These are phyloP conservation scores for Calameuta idolon DNA, from an alignment of 2,888 invertebrate species.

Conservation along the genomic window DNA sequence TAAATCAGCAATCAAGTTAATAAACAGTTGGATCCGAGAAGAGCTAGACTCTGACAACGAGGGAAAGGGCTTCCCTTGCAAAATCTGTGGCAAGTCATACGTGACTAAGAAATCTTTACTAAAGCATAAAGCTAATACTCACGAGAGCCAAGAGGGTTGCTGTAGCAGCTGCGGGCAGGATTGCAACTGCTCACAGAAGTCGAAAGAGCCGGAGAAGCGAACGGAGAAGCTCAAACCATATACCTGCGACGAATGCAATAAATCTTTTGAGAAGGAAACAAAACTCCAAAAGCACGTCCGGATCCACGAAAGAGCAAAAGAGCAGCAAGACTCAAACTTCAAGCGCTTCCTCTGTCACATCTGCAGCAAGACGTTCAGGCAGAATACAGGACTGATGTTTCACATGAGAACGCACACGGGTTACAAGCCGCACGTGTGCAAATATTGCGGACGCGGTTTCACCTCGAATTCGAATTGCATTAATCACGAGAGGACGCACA, in stretches of 20 bases:
- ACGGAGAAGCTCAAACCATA: slow-evolving; percentile 38
- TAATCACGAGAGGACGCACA: slow-evolving; percentile 60
- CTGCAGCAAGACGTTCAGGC: slow-evolving; percentile 59
- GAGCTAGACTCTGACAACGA: slow-evolving; percentile 54
- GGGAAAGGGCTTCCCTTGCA: slow-evolving; percentile 51
- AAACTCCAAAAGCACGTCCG: slow-evolving; percentile 51
- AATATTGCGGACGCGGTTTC: slow-evolving; percentile 58
- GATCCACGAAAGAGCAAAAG: slow-evolving; percentile 49
- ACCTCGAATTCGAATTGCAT: slow-evolving; percentile 61
- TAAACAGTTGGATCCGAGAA: slow-evolving; percentile 56
- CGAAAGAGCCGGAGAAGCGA: slow-evolving; percentile 18
- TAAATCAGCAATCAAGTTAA: slow-evolving; percentile 51
- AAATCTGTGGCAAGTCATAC: slow-evolving; percentile 53
- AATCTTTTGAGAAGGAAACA: slow-evolving; percentile 50
- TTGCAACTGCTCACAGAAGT: slow-evolving; percentile 35
- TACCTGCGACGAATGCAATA: slow-evolving; percentile 49
- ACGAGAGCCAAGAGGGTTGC: slow-evolving; percentile 30
- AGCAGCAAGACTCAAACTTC: slow-evolving; percentile 53
- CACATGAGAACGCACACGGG: slow-evolving; percentile 62
- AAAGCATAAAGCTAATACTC: slow-evolving; percentile 48
- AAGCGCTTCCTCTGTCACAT: slow-evolving; percentile 59
- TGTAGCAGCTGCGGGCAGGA: slow-evolving; percentile 26
- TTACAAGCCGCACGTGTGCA: slow-evolving; percentile 59
- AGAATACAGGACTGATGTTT: slow-evolving; percentile 60
- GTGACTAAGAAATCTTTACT: slow-evolving; percentile 51